phyloP scores from a whole-genome alignment of 2,888 invertebrate species.

The Dusona sp. region DNA sequence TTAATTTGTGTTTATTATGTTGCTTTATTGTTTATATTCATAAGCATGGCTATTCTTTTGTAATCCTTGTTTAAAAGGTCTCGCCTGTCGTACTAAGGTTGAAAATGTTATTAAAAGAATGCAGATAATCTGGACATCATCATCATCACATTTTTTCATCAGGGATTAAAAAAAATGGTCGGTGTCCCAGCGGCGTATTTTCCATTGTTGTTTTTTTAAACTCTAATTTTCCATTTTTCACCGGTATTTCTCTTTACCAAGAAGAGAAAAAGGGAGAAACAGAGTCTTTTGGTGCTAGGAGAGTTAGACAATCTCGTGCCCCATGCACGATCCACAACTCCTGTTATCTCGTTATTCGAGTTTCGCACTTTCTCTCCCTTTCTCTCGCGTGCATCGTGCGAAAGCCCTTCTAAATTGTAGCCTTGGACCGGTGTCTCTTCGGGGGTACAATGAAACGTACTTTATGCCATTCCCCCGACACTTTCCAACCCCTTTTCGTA shows the following conservation, averaged over 20 bases:
- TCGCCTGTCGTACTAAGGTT: background rate
- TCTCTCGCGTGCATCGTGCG: conserved; percentile 34
- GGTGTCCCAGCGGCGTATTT: conserved; percentile 5
- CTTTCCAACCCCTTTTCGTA: conserved; percentile 16
- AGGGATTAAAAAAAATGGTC: conserved; percentile 36
- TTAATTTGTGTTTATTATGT: background rate
- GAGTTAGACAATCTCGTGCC: conserved; percentile 35
- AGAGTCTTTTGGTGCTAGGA: background rate
- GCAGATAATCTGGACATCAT: conserved; percentile 30
- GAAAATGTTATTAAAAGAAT: conserved; percentile 35
- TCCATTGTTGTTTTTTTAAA: conserved; percentile 23
- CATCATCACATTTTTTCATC: no score
- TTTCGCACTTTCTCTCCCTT: conserved; percentile 29
- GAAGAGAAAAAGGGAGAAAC: background rate
- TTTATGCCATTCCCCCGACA: conserved; percentile 48
- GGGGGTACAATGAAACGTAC: conserved; percentile 64
- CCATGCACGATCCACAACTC: conserved; percentile 51
- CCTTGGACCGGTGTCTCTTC: conserved; percentile 63
- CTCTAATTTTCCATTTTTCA: conserved; percentile 13
- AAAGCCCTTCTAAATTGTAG: conserved; percentile 63
- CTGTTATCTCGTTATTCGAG: conserved; percentile 65
- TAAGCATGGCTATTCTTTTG: background rate
- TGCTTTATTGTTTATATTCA: background rate
- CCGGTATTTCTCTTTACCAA: background rate
- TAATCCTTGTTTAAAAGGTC: background rate